Evolutionary conservation across 1,140 invertebrate genomes (phyloP).

Genomic region (Penaeus japonicus): DNA sequence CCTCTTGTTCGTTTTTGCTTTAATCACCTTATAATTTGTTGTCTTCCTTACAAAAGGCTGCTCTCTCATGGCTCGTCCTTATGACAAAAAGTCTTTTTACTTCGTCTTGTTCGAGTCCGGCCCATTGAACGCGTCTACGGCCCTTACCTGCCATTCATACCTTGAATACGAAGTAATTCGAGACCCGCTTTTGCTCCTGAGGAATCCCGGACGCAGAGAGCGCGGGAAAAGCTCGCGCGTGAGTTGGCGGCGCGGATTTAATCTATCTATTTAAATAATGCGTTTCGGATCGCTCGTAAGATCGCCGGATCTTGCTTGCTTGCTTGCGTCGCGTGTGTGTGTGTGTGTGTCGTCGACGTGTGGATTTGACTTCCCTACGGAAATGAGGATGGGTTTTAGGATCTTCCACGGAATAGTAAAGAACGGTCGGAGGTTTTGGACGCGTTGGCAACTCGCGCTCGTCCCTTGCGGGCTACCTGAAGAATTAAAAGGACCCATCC

Average conservation of each 20-base stretch:
- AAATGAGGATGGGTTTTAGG: too few relatives aligned
- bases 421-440: background rate
- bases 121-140: constrained; percentile 10
- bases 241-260: too few relatives aligned
- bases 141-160: constrained; percentile 49
- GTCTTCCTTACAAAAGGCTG: constrained; percentile 13
- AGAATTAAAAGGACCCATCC: constrained; percentile 24
- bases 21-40: constrained; percentile 44
- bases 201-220: background rate
- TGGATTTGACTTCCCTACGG: background rate
- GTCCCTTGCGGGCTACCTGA: constrained; percentile 29
- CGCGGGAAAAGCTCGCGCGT: background rate
- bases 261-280: background rate
- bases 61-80: background rate
- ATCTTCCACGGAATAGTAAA: background rate
- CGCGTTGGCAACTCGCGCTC: background rate
- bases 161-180: constrained; percentile 36
- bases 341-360: background rate
- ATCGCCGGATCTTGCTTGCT: too few relatives aligned
- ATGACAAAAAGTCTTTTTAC: constrained; percentile 31
- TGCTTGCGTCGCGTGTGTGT: background rate
- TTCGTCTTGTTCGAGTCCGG: constrained; percentile 17
- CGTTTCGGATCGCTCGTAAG: too few relatives aligned
- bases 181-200: background rate
- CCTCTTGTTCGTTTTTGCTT: constrained; percentile 10